Conservation (phyloP, 2,888 invertebrate species). For the Heliothis peltigera region DNA sequence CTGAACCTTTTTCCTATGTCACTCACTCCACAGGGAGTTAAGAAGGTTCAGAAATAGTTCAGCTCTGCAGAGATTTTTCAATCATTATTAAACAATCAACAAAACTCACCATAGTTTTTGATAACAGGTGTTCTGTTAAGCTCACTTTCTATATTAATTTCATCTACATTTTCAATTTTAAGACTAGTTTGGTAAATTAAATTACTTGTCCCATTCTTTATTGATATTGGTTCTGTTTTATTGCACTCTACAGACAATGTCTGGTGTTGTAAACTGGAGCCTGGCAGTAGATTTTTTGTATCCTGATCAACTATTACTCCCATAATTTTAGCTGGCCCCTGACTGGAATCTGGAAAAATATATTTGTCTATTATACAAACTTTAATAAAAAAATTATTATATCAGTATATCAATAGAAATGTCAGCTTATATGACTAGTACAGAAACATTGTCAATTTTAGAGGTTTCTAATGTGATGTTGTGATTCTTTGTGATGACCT, state of each 20-base stretch:
- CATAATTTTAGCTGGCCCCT: slow-evolving; percentile 43
- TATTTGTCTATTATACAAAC: not conserved
- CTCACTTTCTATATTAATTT: not conserved
- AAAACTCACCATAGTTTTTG: slow-evolving; percentile 59
- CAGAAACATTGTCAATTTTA: no score
- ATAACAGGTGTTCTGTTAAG: slow-evolving; percentile 7
- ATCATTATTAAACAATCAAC: no score
- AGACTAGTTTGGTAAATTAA: slow-evolving; percentile 1
- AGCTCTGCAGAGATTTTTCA: no score
- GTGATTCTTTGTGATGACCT: no score
- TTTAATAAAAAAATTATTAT: no score
- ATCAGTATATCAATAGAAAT: no score
- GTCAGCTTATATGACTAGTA: no score
- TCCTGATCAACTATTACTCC: slow-evolving; percentile 37
- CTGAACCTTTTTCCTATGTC: no score
- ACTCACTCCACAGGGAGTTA: no score
- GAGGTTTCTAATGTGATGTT: no score
- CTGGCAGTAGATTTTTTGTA: slow-evolving; percentile 15
- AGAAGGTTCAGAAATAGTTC: no score
- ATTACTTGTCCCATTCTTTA: not conserved
- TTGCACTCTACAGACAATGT: slow-evolving; percentile 4
- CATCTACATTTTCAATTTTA: slow-evolving; percentile 2
- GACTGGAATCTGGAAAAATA: slow-evolving; percentile 37
- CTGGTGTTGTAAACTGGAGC: slow-evolving; percentile 9
- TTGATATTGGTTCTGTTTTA: slow-evolving; percentile 9